A percentile compares a stretch with the other conserved stretches of the same genome.
Conservation (phyloP, 2,113 vertebrate species). For the Pterocles orientalis region DNA sequence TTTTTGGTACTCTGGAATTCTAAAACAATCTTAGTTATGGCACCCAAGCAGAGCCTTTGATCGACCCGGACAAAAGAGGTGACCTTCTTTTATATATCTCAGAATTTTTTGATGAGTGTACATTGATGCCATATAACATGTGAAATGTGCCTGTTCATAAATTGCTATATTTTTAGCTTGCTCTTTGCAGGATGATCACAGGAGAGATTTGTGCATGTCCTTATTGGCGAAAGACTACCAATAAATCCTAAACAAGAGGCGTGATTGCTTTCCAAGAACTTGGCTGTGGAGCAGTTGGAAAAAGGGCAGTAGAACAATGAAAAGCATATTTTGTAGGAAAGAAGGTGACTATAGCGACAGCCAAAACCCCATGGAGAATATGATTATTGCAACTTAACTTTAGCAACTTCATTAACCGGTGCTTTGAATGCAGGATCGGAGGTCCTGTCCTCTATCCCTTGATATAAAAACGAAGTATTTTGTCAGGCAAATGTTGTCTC, state of each 20-base stretch:
- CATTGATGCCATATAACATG: not conserved
- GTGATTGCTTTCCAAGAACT: conserved; percentile 59
- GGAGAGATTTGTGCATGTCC: conserved; percentile 41
- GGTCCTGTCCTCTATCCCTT: not conserved
- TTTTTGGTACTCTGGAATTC: not conserved
- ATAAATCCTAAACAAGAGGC: conserved; percentile 45
- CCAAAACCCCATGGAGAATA: conserved; percentile 19
- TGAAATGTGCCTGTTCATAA: not conserved
- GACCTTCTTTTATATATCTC: not conserved
- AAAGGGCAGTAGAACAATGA: conserved; percentile 56
- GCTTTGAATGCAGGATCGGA: not conserved
- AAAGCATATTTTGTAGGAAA: conserved; percentile 46
- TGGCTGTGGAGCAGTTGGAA: conserved; percentile 50
- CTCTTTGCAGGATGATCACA: conserved; percentile 40
- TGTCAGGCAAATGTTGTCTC: not conserved
- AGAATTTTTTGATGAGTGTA: not conserved
- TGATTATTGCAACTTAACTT: not conserved
- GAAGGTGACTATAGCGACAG: conserved; percentile 31
- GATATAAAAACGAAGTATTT: not conserved
- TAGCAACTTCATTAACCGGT: not conserved
- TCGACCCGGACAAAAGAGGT: not conserved
- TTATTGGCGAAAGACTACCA: conserved; percentile 27
- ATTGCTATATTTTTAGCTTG: conserved; percentile 42
- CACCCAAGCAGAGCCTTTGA: not conserved
- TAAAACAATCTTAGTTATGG: conserved; percentile 19